Conservation (phyloP, 1,140 invertebrate genomes). For the Trachelipus rathkii region DNA sequence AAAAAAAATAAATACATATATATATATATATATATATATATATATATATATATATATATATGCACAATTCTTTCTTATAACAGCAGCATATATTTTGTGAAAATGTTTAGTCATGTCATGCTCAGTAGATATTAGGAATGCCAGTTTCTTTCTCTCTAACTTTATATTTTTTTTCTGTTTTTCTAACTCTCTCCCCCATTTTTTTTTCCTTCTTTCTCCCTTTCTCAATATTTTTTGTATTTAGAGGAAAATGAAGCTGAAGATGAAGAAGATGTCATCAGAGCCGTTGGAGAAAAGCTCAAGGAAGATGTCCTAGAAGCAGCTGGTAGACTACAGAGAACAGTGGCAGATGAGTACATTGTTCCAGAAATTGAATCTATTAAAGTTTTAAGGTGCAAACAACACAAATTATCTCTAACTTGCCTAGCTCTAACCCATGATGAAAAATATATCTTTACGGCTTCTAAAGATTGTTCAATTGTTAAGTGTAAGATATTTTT, state of each 20-base stretch:
- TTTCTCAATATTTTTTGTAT: too few relatives aligned
- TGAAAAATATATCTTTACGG: constrained; percentile 69
- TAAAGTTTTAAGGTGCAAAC: constrained; percentile 59
- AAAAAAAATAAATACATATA: too few relatives aligned
- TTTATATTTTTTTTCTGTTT: too few relatives aligned
- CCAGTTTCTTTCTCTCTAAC: too few relatives aligned
- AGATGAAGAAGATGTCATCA: constrained; percentile 62
- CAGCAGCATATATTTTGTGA: too few relatives aligned
- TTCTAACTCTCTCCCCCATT: too few relatives aligned
- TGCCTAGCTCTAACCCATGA: constrained; percentile 74
- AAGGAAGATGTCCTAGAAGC: constrained; percentile 80
- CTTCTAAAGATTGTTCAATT: constrained; percentile 80
- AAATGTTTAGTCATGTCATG: too few relatives aligned
- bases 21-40: too few relatives aligned
- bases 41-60: too few relatives aligned
- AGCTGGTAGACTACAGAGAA: constrained; percentile 68
- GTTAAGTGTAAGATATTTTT: constrained; percentile 70
- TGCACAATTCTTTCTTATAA: too few relatives aligned
- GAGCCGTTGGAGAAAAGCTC: constrained; percentile 48
- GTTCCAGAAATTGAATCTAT: constrained; percentile 53
- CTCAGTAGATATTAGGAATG: too few relatives aligned
- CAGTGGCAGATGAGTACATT: constrained; percentile 65
- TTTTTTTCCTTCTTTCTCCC: too few relatives aligned
- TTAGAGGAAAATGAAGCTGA: constrained; percentile 65
- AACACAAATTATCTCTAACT: constrained; percentile 74